A percentile compares a stretch with the other conserved stretches of the same genome.
These are phyloP conservation scores for Myzus persicae DNA, from an alignment of 1,140 invertebrate species.

Conservation along the genomic window DNA sequence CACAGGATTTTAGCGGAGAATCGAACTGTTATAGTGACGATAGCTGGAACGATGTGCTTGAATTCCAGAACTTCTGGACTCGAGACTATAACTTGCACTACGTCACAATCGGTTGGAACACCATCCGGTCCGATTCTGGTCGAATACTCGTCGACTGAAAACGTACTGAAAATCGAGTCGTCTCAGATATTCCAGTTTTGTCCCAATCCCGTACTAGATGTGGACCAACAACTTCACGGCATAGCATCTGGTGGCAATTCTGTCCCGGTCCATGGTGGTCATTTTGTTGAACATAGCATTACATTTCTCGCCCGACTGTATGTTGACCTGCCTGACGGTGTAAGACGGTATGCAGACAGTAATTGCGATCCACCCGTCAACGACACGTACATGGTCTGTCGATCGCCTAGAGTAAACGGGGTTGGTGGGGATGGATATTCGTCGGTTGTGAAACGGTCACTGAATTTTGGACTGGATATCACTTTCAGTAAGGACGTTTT, in stretches of 20 bases:
- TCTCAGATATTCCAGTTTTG: background rate
- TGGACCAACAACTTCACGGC: background rate
- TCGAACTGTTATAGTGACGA: background rate
- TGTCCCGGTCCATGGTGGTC: background rate
- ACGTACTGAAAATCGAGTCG: background rate
- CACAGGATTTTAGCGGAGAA: background rate
- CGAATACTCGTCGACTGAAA: background rate
- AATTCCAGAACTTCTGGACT: accelerated
- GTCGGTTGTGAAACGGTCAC: background rate
- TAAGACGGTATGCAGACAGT: background rate
- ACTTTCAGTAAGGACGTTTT: no score
- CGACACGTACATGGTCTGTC: background rate
- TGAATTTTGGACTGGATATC: no score
- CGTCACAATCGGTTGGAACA: no score
- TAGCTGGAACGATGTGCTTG: background rate
- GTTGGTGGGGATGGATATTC: accelerated
- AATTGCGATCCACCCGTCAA: background rate
- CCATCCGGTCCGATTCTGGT: background rate
- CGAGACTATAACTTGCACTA: background rate
- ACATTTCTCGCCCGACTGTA: constrained; percentile 59
- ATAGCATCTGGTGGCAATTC: background rate
- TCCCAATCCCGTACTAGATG: background rate
- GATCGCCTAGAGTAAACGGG: background rate
- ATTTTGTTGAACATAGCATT: constrained; percentile 31
- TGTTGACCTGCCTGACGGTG: background rate